Evolutionary conservation across 2,888 invertebrate species (phyloP), one percentile per base, ranked within the genome.

Genomic region (Drosophila anomelani): DNA sequence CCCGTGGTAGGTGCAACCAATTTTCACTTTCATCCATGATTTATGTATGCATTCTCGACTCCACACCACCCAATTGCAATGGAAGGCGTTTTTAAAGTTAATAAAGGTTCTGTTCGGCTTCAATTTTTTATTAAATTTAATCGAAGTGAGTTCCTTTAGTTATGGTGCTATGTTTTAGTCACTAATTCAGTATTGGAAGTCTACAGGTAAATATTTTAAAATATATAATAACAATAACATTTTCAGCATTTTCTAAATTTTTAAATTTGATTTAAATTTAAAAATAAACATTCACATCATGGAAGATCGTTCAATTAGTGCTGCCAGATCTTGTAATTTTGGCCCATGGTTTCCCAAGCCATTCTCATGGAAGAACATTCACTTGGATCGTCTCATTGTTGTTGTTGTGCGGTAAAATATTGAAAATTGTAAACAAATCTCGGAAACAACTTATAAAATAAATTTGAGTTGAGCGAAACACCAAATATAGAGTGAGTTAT

Each of bases 1-100:
- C 5, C 15, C 54, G 38, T 55, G 44, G 68, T 73, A 46, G 74
- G 53, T 71, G 71, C 76, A 76, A 68, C 44, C 66, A 68, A 77
- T 77, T 77, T 76, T 77, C 77, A 77, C 77, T 77, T 77, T 77
- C 76, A 77, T 77, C 66, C 61, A 77, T 60, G 67, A 77, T 77
- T 74, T 77, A 73, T 73, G 68, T 47, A 73, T 73, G 63, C 51
- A 29, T 43, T 73, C 36, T 23, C 62, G 12, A 23, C 38, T 46
- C 23, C 15, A 26, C 29, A n/a, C 41, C 57, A 20, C 32, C 57
- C 58, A 26, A 26, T 38, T 51, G 43, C 58, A 43, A 56, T 56
- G 56, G 68, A 38, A 69, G 49, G 51, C 51, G 58, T 69, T 68
- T 66, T 68, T 69, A 68, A 68, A 68, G 67, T 68, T 68, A 69